Evolutionary conservation across 2,113 vertebrate species (phyloP), one percentile per base, ranked within the genome.

Genomic region (Megalops atlanticus): DNA sequence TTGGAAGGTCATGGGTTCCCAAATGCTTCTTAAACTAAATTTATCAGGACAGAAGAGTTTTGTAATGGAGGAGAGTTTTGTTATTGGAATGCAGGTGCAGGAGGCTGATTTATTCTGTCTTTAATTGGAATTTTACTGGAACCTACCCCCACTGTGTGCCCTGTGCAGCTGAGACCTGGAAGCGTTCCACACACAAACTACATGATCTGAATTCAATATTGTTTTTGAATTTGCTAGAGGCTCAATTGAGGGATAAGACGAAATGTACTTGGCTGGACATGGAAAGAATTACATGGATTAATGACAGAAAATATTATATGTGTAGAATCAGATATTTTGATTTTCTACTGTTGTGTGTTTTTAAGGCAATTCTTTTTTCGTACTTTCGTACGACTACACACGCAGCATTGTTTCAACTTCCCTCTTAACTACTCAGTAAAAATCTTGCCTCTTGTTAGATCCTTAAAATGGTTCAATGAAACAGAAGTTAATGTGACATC

Each of bases 191-290:
- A 87, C 78, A 27, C 27, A 58, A 45, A 36, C 27, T 41, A 64
- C 38, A 74, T 36, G 31, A 41, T 64, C 40, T 35, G 27, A 64
- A 82, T 78, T 45, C 76, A 45, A 47, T 24, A 71, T 68, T 14
- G 52, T 80, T 52, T 80, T 33, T 64, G 74, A 39, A 21, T 69
- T 79, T 15, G 27, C 10, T 82, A 49, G 82, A 49, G 82, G 89
- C 87, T 89, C 88, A 84, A 64, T 58, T 45, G 76, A 73, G 80
- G 82, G 82, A 86, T 83, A 82, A 86, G 85, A 85, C 81, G 43
- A 79, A 82, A 83, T 75, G 80, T 80, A 80, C 79, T 79, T 33
- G 76, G 77, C 81, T 1, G 84, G 69, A 81, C 81, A 81, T 74
- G 83, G 43, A 12, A 81, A 43, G 31, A 45, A 43, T 45, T 11